phyloP scores from a whole-genome alignment of 2,888 invertebrate species.

The Hirudinaria manillensis region DNA sequence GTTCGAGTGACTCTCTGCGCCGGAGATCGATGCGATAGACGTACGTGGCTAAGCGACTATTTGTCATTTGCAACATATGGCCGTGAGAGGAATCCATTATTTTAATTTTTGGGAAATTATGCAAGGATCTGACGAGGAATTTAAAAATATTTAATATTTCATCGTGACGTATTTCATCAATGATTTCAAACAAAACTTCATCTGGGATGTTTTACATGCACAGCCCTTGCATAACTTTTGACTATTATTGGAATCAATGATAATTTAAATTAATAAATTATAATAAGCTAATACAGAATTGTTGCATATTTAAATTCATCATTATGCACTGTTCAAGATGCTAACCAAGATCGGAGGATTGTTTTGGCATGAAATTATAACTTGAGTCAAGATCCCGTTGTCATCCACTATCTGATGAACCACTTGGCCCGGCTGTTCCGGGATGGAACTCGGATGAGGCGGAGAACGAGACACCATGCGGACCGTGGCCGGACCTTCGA shows the following conservation, averaged over 20 bases:
- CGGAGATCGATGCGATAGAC: no score
- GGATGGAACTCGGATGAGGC: constrained; percentile 14
- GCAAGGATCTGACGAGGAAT: not conserved
- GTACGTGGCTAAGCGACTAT: no score
- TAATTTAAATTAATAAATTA: no score
- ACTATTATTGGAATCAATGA: not conserved
- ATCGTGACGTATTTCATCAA: not conserved
- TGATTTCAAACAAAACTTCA: not conserved
- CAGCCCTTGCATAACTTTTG: not conserved
- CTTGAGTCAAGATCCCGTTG: constrained; percentile 77
- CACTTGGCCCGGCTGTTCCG: constrained; percentile 11
- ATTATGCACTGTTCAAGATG: not conserved
- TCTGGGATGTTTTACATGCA: not conserved
- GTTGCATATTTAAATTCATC: no score
- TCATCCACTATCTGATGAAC: constrained; percentile 67
- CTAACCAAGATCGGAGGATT: constrained; percentile 9
- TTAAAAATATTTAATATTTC: not conserved
- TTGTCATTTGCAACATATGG: no score
- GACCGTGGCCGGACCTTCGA: constrained; percentile 24
- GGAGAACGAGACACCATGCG: constrained; percentile 22
- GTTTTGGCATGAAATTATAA: constrained; percentile 70
- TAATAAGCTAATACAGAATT: no score
- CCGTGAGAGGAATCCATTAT: no score
- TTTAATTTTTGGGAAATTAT: no score
- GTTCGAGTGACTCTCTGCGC: no score